Evolutionary conservation across 2,113 vertebrate genomes (phyloP).

Genomic region (Labeo catla): DNA sequence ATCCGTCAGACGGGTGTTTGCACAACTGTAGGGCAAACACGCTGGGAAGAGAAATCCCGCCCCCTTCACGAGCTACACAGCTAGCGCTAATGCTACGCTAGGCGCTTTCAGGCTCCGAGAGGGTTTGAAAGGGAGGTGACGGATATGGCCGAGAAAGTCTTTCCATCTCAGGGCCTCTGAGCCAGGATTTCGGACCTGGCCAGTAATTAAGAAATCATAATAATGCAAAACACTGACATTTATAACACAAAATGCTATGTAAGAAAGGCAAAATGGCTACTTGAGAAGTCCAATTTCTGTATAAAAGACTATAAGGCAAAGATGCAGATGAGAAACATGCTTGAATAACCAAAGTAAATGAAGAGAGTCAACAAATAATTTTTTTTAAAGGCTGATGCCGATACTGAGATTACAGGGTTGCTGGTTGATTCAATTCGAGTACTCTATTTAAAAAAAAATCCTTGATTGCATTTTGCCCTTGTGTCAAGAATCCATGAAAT

Average conservation of each 20-base stretch:
- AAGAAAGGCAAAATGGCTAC: neutral
- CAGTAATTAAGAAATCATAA: slow-evolving; percentile 19
- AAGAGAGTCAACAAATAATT: neutral
- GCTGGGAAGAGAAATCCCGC: slow-evolving; percentile 28
- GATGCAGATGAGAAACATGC: neutral
- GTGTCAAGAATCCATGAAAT: too few relatives aligned
- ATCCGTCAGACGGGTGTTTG: slow-evolving; percentile 52
- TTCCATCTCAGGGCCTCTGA: slow-evolving; percentile 47
- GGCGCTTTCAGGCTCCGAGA: slow-evolving; percentile 2
- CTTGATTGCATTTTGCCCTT: too few relatives aligned
- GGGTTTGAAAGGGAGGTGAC: slow-evolving; percentile 46
- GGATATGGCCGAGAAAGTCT: slow-evolving; percentile 63
- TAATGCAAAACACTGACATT: slow-evolving; percentile 17
- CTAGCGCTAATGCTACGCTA: slow-evolving; percentile 46
- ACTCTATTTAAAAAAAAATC: too few relatives aligned
- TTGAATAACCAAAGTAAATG: neutral
- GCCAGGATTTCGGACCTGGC: neutral
- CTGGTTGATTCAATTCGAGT: too few relatives aligned
- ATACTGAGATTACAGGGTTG: neutral
- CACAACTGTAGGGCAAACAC: slow-evolving; percentile 52
- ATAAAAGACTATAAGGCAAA: neutral
- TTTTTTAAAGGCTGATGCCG: neutral
- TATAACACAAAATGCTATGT: neutral
- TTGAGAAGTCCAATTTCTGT: neutral
- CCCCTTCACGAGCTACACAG: slow-evolving; percentile 22